Base-by-base conservation (phyloP, 1,140 invertebrate genomes). In the Drosophila nikananu region DNA sequence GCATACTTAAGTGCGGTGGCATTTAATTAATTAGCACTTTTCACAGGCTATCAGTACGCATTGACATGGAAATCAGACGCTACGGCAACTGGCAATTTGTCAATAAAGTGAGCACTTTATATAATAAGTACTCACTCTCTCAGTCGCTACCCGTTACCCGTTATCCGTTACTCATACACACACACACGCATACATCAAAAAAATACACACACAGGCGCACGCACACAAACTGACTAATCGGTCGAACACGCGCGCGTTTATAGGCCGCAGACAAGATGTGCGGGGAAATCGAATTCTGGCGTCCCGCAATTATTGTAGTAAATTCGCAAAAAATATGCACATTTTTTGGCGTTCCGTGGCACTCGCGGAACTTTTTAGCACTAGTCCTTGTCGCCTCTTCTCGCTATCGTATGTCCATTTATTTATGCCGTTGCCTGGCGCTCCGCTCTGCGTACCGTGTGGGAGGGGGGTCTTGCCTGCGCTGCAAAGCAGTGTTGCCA, bases 181-280 rank as follows among this genome's bases (percentile, higher is more conserved):
- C 2, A 39, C 30, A 30, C 30, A 30, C 30, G 30, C 30, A 62
- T 27, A 39, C 32, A 44, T 13, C 4, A 4, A 25, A 48, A 51
- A 27, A 52, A 23, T 35, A 57, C 23, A 35, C 54, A 48, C 48
- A 46, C 30, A 73, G n/a, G 21, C 30, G 7, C 60, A 64, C 54
- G 19, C 54, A 70, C 49, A 61, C 37, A 32, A 35, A 21, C 37
- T 37, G 39, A 30, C 37, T 37, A 66, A 66, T 63, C 25, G 30
- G 49, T 61, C n/a, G 39, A 86, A 78, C 82, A 84, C 82, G 82
- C 82, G 82, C 82, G 82, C 82, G 82, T 75, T 83, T 86, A 72
- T 73, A 51, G 74, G 75, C 66, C 51, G 80, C 39, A 48, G 37
- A 73, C 48, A 23, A 37, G 52, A 55, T 52, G 25, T 35, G 57